These are phyloP conservation scores for Serripes groenlandicus DNA, from an alignment of 2,888 invertebrate species.

Conservation along the genomic window DNA sequence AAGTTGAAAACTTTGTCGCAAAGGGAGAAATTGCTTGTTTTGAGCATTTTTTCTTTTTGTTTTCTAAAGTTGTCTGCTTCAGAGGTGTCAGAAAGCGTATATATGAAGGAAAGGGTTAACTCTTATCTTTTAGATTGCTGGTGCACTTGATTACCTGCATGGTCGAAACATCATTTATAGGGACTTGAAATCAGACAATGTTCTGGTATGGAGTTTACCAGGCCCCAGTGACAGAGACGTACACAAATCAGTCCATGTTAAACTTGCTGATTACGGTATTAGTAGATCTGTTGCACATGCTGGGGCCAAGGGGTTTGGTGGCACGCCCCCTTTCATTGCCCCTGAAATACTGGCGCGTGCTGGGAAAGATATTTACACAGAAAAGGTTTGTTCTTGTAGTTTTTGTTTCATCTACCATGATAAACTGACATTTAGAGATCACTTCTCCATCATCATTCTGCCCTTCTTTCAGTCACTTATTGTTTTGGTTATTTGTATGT, in stretches of 20 bases:
- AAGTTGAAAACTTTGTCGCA: background rate
- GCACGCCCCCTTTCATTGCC: conserved; percentile 98
- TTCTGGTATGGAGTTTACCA: conserved; percentile 99
- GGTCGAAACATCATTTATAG: conserved; percentile 96
- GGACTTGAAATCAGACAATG: conserved; percentile 98
- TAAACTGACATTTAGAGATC: no score
- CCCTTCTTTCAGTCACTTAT: no score
- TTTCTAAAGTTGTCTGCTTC: background rate
- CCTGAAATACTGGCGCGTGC: conserved; percentile 99
- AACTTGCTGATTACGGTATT: conserved; percentile 98
- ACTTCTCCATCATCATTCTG: no score
- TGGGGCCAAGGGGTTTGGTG: conserved; percentile 98
- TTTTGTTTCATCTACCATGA: no score
- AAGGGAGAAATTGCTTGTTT: background rate
- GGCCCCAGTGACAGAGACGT: conserved; percentile 90
- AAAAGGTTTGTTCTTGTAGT: conserved; percentile 95
- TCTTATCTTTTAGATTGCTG: conserved; percentile 89
- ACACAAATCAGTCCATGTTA: conserved; percentile 88
- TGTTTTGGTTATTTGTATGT: no score
- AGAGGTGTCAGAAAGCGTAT: background rate
- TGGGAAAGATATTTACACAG: conserved; percentile 99
- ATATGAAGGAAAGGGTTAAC: background rate
- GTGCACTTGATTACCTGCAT: conserved; percentile 98
- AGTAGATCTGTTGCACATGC: conserved; percentile 90
- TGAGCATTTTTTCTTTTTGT: conserved; percentile 1